Conservation (phyloP, 2,113 vertebrate species). For the Chaetorhynchus papuensis region DNA sequence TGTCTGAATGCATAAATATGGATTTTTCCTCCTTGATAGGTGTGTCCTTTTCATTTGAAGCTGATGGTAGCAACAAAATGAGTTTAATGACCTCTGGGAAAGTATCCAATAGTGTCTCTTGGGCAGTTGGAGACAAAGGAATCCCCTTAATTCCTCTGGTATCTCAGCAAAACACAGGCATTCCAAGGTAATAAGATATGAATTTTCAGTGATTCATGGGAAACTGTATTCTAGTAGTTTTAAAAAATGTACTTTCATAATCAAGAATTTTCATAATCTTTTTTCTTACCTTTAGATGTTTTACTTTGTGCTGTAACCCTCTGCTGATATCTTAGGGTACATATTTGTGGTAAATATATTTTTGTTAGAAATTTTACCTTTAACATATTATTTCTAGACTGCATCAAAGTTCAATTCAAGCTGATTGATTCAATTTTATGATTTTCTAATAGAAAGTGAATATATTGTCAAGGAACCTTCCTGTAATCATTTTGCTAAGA, state of each 20-base stretch:
- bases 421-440: not conserved
- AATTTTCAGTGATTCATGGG: not conserved
- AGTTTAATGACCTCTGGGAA: conserved; percentile 93
- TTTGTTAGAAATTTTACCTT: not conserved
- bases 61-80: conserved; percentile 85
- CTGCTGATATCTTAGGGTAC: not conserved
- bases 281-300: not conserved
- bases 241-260: not conserved
- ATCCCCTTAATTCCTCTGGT: conserved; percentile 82
- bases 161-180: conserved; percentile 72
- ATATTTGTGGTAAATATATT: not conserved
- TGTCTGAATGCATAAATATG: not conserved
- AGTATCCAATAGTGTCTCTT: conserved; percentile 86
- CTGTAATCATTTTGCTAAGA: not conserved
- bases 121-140: conserved; percentile 86
- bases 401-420: not conserved
- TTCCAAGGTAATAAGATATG: conserved; percentile 74
- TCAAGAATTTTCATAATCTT: not conserved
- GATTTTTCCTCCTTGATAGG: conserved; percentile 60
- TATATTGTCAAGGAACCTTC: not conserved
- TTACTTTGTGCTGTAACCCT: not conserved
- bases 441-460: not conserved
- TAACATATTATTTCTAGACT: not conserved
- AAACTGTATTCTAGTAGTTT: not conserved
- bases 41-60: conserved; percentile 90